phyloP scores from a whole-genome alignment of 2,113 vertebrate genomes.

The Scatophagus argus region DNA sequence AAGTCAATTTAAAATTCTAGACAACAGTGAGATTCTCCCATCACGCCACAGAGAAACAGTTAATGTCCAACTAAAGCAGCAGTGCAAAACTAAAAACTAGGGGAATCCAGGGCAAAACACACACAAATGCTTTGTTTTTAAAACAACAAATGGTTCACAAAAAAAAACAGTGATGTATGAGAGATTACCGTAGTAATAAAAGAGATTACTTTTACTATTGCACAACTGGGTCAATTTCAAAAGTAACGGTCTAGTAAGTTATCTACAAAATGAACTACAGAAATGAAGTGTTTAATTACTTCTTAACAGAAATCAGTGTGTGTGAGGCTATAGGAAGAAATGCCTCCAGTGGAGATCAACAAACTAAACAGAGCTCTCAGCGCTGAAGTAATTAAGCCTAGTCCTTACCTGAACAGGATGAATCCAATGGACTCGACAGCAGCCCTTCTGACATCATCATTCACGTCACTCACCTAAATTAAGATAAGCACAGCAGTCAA shows the following conservation, averaged over 20 bases:
- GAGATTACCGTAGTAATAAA: no score
- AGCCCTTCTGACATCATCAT: conserved; percentile 96
- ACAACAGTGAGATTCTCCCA: background rate
- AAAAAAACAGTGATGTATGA: background rate
- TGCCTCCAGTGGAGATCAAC: conserved; percentile 14
- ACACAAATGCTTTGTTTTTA: background rate
- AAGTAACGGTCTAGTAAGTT: background rate
- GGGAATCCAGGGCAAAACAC: background rate
- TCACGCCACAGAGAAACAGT: background rate
- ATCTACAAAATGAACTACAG: background rate
- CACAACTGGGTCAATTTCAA: background rate
- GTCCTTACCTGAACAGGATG: conserved; percentile 96
- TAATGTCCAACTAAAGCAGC: background rate
- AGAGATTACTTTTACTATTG: no score
- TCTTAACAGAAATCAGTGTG: background rate
- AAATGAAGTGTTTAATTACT: background rate
- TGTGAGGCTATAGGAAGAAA: background rate
- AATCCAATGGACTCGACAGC: conserved; percentile 99
- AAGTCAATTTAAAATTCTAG: background rate
- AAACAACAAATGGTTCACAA: background rate
- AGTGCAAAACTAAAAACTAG: background rate
- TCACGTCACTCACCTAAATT: conserved; percentile 95
- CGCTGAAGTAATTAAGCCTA: background rate
- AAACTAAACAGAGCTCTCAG: background rate
- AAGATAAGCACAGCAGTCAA: conserved; percentile 1